Conservation (phyloP, 1,140 invertebrate genomes). For the Teleopsis dalmanni region DNA sequence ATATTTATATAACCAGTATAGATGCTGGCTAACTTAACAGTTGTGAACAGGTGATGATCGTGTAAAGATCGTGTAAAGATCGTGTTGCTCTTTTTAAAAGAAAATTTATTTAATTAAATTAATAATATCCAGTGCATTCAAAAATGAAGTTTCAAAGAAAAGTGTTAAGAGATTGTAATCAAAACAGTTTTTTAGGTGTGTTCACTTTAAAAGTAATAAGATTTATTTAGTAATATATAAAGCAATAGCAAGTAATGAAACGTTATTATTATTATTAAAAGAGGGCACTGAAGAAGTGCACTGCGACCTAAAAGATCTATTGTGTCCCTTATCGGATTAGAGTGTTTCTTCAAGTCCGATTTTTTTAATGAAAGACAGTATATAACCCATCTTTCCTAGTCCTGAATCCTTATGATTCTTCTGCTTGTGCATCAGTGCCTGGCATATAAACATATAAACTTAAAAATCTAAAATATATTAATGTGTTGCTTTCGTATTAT, state of each 20-base stretch:
- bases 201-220: not conserved
- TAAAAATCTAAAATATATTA: not conserved
- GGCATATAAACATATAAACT: not conserved
- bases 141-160: constrained; percentile 33
- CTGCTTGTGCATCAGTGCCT: too few species aligned
- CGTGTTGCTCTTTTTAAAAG: not conserved
- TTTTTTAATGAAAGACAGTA: too few species aligned
- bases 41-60: constrained; percentile 12
- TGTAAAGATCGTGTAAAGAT: not conserved
- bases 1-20: constrained; percentile 11
- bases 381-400: too few species aligned
- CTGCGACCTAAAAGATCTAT: not conserved
- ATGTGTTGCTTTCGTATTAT: not conserved
- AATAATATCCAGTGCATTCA: not conserved
- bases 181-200: not conserved
- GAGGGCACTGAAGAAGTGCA: not conserved
- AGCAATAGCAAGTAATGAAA: not conserved
- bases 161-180: constrained; percentile 27
- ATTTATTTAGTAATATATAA: not conserved
- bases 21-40: constrained; percentile 6
- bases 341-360: too few species aligned
- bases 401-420: too few species aligned
- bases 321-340: too few species aligned
- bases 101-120: not conserved
- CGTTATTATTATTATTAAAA: too few species aligned